phyloP scores from a whole-genome alignment of 2,113 vertebrate genomes.

The Actinemys pallida region DNA sequence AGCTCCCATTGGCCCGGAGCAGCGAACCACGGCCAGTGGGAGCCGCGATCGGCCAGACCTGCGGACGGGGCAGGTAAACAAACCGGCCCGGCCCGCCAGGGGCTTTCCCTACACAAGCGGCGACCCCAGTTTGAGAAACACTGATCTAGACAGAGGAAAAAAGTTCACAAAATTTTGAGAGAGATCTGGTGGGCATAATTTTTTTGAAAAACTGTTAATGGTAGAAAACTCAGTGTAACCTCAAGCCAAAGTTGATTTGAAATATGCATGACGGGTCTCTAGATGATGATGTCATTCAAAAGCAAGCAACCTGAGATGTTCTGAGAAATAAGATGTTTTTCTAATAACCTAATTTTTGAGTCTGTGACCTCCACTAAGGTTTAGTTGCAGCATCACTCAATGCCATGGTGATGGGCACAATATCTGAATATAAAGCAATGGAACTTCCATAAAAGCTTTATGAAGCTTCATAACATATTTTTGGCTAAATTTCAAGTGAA shows the following conservation, averaged over 20 bases:
- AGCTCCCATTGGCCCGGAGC: too few relatives aligned
- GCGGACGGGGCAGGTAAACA: too few relatives aligned
- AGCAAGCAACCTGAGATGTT: not conserved
- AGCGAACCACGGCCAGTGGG: too few relatives aligned
- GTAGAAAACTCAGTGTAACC: not conserved
- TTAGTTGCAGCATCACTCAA: not conserved
- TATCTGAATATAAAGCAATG: not conserved
- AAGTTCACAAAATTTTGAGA: not conserved
- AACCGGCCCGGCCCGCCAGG: too few relatives aligned
- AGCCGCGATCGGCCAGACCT: too few relatives aligned
- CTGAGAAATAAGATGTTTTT: not conserved
- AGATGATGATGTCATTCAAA: not conserved
- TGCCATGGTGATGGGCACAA: not conserved
- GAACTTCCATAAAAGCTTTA: not conserved
- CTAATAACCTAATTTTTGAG: not conserved
- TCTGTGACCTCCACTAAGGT: not conserved
- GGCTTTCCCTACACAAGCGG: too few relatives aligned
- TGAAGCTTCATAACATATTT: not conserved
- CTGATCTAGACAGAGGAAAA: not conserved
- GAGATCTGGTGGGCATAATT: not conserved
- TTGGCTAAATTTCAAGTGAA: not conserved
- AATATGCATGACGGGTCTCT: not conserved
- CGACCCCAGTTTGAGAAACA: too few relatives aligned
- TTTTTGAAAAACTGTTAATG: not conserved
- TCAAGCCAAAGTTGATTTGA: not conserved